Conservation (phyloP, 1,140 invertebrate species). For the Ectropis grisescens region DNA sequence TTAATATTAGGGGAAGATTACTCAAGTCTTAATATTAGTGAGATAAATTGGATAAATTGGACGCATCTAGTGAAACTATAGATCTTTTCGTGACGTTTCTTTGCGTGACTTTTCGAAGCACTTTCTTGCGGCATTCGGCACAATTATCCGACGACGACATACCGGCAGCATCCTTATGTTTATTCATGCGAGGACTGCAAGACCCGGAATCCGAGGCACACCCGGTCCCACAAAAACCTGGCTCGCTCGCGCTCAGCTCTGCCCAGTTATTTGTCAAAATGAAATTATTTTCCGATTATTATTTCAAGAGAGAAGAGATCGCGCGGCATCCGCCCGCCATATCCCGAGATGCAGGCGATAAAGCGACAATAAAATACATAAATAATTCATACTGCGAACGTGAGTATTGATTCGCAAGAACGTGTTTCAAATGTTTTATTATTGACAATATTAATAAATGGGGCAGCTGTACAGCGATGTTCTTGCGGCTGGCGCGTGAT, state of each 20-base stretch:
- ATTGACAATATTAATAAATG: constrained; percentile 55
- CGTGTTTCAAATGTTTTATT: constrained; percentile 66
- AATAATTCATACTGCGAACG: constrained; percentile 56
- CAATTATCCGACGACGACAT: constrained; percentile 26
- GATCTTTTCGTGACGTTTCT: no score
- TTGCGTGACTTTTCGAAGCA: no score
- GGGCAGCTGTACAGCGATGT: constrained; percentile 46
- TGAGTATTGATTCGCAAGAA: constrained; percentile 63
- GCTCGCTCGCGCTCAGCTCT: constrained; percentile 20
- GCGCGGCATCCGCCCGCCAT: constrained; percentile 32
- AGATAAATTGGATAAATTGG: no score
- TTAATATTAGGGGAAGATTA: no score
- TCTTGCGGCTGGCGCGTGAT: constrained; percentile 31
- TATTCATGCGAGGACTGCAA: constrained; percentile 22
- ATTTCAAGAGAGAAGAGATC: constrained; percentile 36
- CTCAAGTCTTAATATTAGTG: no score
- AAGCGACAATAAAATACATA: constrained; percentile 63
- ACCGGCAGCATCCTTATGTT: constrained; percentile 21
- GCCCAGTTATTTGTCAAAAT: constrained; percentile 64
- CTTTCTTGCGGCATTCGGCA: constrained; percentile 12
- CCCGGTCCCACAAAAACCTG: constrained; percentile 34
- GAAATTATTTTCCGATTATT: constrained; percentile 61
- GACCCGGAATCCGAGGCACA: constrained; percentile 16
- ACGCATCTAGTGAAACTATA: no score
- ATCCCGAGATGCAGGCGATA: constrained; percentile 44